Evolutionary conservation across 2,888 invertebrate species (phyloP).

Genomic region (Latheticus oryzae): DNA sequence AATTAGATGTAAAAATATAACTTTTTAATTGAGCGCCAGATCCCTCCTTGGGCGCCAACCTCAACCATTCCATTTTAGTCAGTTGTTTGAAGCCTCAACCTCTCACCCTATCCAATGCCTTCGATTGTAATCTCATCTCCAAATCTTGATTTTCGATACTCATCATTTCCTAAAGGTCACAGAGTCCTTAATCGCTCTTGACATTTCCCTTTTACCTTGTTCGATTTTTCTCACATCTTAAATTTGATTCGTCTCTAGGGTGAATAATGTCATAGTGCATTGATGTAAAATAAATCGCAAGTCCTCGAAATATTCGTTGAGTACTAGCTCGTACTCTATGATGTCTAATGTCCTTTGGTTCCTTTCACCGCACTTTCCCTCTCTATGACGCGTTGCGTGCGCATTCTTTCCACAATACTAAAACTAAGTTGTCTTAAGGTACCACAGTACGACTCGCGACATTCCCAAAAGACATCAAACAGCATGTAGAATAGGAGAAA

Average conservation of each 20-base stretch:
- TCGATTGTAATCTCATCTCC: too few relatives aligned
- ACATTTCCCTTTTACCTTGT: slow-evolving; percentile 25
- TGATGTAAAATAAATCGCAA: slow-evolving; percentile 19
- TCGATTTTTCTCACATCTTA: slow-evolving; percentile 24
- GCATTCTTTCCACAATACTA: slow-evolving; percentile 35
- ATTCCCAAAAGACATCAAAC: slow-evolving; percentile 34
- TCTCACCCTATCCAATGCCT: too few relatives aligned
- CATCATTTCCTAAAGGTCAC: too few relatives aligned
- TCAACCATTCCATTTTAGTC: too few relatives aligned
- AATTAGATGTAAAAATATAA: too few relatives aligned
- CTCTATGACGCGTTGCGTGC: slow-evolving; percentile 40
- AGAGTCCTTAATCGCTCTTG: slow-evolving; percentile 14
- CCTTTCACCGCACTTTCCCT: slow-evolving; percentile 44
- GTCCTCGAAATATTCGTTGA: neutral
- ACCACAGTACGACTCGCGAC: slow-evolving; percentile 42
- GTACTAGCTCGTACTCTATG: slow-evolving; percentile 22
- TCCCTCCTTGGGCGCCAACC: too few relatives aligned
- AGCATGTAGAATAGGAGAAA: slow-evolving; percentile 33
- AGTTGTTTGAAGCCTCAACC: too few relatives aligned
- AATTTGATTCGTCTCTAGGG: slow-evolving; percentile 18
- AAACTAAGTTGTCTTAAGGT: slow-evolving; percentile 41
- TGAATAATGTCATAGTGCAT: slow-evolving; percentile 28
- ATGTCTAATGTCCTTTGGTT: slow-evolving; percentile 37
- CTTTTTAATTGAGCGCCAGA: too few relatives aligned
- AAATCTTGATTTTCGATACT: too few relatives aligned